Base-by-base conservation (phyloP, 2,797 vertebrate genomes). In the Percopsis omiscomaycus region DNA sequence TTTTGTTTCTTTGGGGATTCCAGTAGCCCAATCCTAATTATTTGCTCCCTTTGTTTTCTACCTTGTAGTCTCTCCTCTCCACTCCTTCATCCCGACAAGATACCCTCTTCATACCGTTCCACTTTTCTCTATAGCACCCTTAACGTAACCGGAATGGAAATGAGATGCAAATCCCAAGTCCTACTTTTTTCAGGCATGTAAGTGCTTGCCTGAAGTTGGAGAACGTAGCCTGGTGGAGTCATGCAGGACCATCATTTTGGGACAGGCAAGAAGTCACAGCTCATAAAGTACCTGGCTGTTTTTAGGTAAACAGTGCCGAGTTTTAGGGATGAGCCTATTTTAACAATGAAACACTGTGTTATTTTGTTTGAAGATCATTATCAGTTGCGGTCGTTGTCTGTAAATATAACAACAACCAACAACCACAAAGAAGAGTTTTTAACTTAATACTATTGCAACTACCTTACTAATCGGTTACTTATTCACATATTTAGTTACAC, bases 151-250 rank as follows among this genome's bases (percentile, higher is more conserved):
- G 66, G 84, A 85, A 92, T 87, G 89, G 77, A 92, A 92, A 93
- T 92, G 45, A 92, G 80, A 94, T 93, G 92, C 90, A 94, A 93
- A 94, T 92, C 61, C 9, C 3, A 8, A 37, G 8, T 30, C 55
- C 29, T 55, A 53, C 37, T 57, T 54, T 81, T 80, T 68, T 59
- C 47, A 44, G 60, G 69, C 88, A 46, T 86, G 88, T 84, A 14
- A 59, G 59, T 62, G 73, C 84, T 76, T 75, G 83, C 80, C 66
- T 69, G 77, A 50, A 9, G 15, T 64, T 8, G 44, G 58, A 0
- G 13, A 54, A 66, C 53, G 16, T 68, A 78, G 78, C 74, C 55
- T 74, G 75, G 65, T 72, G 45, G 50, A 67, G 61, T 44, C 46
- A 27, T 32, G 12, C 28, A 9, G 60, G 73, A 73, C 56, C 47